Evolutionary conservation across 1,140 invertebrate genomes (phyloP).

Genomic region (Leptinotarsa lineolata): DNA sequence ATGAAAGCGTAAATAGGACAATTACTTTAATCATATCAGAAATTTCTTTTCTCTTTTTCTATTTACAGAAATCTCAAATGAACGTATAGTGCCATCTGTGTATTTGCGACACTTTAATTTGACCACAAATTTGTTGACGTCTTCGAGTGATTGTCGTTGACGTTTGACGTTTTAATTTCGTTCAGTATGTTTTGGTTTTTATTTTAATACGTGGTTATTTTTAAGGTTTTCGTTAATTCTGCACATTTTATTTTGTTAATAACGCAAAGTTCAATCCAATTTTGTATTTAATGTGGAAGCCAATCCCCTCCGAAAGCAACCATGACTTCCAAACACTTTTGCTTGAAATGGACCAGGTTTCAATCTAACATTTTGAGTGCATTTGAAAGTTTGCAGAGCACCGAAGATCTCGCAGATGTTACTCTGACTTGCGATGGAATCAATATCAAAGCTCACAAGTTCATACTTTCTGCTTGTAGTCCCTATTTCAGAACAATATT

Average conservation of each 20-base stretch:
- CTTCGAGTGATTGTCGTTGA: background rate
- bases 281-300: constrained; percentile 26
- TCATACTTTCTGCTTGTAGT: constrained; percentile 61
- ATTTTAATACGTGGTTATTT: constrained; percentile 26
- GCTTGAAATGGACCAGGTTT: constrained; percentile 69
- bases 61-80: too few species aligned
- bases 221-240: constrained; percentile 16
- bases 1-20: too few species aligned
- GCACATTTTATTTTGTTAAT: background rate
- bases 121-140: background rate
- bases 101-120: background rate
- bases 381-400: constrained; percentile 61
- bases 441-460: constrained; percentile 59
- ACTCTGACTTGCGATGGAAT: constrained; percentile 65
- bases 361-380: constrained; percentile 62
- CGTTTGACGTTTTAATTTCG: constrained; percentile 22
- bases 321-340: constrained; percentile 61
- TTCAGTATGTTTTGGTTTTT: constrained; percentile 24
- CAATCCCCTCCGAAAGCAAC: constrained; percentile 24
- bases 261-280: background rate
- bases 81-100: background rate
- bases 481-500: constrained; percentile 59
- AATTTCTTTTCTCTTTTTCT: too few species aligned
- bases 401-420: constrained; percentile 66
- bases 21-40: too few species aligned